Percentiles rank a stretch among this genome's conserved stretches.
Evolutionary conservation across 2,113 vertebrate species (phyloP).

Genomic region (Callopanchax toddi): DNA sequence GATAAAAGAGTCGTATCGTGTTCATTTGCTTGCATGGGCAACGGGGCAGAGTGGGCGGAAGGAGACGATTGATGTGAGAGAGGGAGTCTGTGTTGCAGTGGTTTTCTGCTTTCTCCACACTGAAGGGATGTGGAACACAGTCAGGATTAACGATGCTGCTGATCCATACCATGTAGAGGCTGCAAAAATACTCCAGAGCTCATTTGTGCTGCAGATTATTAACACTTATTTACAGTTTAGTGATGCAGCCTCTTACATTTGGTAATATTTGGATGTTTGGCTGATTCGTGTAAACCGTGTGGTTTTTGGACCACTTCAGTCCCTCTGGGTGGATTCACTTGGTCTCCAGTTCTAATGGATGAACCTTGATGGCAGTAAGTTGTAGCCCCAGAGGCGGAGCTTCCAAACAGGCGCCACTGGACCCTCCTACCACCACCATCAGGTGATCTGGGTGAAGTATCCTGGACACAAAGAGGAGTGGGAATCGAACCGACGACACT

Average conservation of each 20-base stretch:
- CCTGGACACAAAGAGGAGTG: too few species aligned
- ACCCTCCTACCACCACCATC: too few species aligned
- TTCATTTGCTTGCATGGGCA: slow-evolving; percentile 16
- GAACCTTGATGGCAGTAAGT: too few species aligned
- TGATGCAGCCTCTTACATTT: neutral
- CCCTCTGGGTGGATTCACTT: too few species aligned
- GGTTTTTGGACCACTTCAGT: too few species aligned
- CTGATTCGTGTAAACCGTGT: too few species aligned
- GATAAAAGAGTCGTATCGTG: slow-evolving; percentile 42
- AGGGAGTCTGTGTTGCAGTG: slow-evolving; percentile 14
- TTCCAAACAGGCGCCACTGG: too few species aligned
- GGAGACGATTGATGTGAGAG: slow-evolving; percentile 54
- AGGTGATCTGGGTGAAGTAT: too few species aligned
- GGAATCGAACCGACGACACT: too few species aligned
- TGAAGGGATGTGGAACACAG: slow-evolving; percentile 9
- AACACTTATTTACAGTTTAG: neutral
- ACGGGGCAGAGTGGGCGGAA: slow-evolving; percentile 46
- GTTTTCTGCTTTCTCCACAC: slow-evolving; percentile 11
- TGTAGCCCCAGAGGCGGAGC: too few species aligned
- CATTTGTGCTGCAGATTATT: neutral
- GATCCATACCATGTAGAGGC: neutral
- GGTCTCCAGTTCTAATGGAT: too few species aligned
- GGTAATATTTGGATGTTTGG: too few species aligned
- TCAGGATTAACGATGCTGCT: slow-evolving; percentile 7
- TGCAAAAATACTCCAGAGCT: neutral